phyloP scores from a whole-genome alignment of 35 echinoderm and acorn worm species.

The Apostichopus parvimensis region DNA sequence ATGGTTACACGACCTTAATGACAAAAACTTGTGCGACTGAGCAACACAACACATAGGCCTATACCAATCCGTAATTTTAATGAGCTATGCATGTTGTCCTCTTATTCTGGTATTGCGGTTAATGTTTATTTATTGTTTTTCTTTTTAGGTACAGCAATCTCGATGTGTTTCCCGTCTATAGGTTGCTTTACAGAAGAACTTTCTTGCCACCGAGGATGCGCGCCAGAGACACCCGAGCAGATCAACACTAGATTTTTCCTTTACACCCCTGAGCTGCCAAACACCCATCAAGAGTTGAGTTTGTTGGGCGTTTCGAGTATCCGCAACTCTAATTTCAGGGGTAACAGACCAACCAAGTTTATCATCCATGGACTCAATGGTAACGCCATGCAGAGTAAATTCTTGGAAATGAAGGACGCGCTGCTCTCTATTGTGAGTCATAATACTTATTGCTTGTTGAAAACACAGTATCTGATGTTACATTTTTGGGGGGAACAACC shows the following conservation, averaged over 20 bases:
- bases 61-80: too few species aligned
- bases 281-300: not conserved
- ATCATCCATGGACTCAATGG: conserved; percentile 34
- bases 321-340: conserved; percentile 3
- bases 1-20: too few species aligned
- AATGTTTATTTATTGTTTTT: not conserved
- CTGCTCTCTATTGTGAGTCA: not conserved
- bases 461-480: too few species aligned
- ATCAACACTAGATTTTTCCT: conserved; percentile 26
- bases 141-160: not conserved
- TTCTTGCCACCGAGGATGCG: not conserved
- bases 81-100: too few species aligned
- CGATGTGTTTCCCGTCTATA: not conserved
- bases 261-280: conserved; percentile 36
- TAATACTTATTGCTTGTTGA: too few species aligned
- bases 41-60: too few species aligned
- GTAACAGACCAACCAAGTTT: conserved; percentile 11
- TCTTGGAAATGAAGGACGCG: conserved; percentile 12
- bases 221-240: conserved; percentile 1
- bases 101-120: too few species aligned
- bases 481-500: too few species aligned
- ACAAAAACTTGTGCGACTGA: too few species aligned
- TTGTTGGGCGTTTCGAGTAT: not conserved
- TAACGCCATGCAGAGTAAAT: not conserved
- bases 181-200: conserved; percentile 16